Base-by-base conservation (phyloP, 2,113 vertebrate genomes). In the Hydrochoerus hydrochaeris region DNA sequence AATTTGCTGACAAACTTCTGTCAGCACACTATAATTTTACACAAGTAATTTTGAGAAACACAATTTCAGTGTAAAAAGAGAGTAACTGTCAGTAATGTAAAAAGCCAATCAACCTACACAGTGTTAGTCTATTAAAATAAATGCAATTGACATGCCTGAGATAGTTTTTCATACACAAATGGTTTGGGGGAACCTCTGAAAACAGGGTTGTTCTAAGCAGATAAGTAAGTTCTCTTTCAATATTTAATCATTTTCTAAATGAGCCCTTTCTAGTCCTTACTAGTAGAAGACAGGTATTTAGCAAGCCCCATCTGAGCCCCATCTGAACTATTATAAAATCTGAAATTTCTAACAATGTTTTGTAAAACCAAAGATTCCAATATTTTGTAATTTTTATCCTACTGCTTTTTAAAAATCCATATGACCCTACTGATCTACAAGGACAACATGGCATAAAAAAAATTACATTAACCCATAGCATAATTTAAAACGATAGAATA, bases 21-120 rank as follows among this genome's bases (percentile, higher is more conserved):
- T 84, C 32, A 9, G 84, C 81, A 90, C 60, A 75, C 49, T 77
- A 35, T 28, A 94, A 91, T 49, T 89, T 91, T 67, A 84, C 13
- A 63, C 38, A 90, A 63, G 44, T 28, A 38, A 95, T 88, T 93
- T 38, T 86, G 78, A 95, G 54, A 84, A 96, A 95, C 32, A 88
- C 12, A 41, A 91, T 85, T 93, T 96, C 80, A 94, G 93, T 30
- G 58, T 71, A 93, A 93, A 94, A 95, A 93, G 65, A 94, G 63
- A 92, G 17, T 62, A 90, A 90, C 2, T 62, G 7, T 82, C 73
- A 87, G 54, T 54, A 95, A 80, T 84, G 12, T 28, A 78, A 90
- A 95, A 96, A 80, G 24, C 24, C 89, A 92, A 88, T 88, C 95
- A 88, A 88, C 35, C 67, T 46, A 73, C 93, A 85, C 71, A 92